phyloP scores from a whole-genome alignment of 2,888 invertebrate genomes.

The Diaperis boleti region DNA sequence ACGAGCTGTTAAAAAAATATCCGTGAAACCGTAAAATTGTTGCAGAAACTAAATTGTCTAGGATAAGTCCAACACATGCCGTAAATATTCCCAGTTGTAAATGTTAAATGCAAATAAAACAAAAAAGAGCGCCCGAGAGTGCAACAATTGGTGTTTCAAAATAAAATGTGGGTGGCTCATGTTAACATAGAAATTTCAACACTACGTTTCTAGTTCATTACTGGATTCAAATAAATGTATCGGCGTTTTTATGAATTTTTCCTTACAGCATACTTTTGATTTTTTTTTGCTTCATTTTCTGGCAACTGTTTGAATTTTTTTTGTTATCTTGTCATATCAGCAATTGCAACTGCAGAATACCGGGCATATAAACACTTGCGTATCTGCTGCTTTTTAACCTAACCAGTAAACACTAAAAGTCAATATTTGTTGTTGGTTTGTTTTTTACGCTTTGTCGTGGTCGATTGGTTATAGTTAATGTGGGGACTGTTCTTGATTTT shows the following conservation, averaged over 20 bases:
- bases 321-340: slow-evolving; percentile 40
- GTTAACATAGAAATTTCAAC: slow-evolving; percentile 30
- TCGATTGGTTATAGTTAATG: slow-evolving; percentile 49
- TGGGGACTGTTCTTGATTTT: slow-evolving; percentile 47
- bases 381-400: slow-evolving; percentile 39
- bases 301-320: slow-evolving; percentile 24
- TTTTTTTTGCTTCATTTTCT: slow-evolving; percentile 34
- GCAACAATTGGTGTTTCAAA: slow-evolving; percentile 31
- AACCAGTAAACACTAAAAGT: slow-evolving; percentile 36
- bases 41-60: slow-evolving; percentile 24
- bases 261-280: slow-evolving; percentile 25
- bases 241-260: slow-evolving; percentile 31
- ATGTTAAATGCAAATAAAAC: slow-evolving; percentile 40
- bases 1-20: slow-evolving; percentile 12
- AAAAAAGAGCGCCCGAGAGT: slow-evolving; percentile 11
- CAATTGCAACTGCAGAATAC: slow-evolving; percentile 45
- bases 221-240: slow-evolving; percentile 14
- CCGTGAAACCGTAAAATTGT: slow-evolving; percentile 20
- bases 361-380: slow-evolving; percentile 35
- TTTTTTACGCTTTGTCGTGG: slow-evolving; percentile 55
- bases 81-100: slow-evolving; percentile 42
- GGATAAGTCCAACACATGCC: slow-evolving; percentile 34
- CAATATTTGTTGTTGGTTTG: slow-evolving; percentile 54
- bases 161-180: slow-evolving; percentile 31
- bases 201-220: slow-evolving; percentile 30